Conservation (phyloP, 2,113 vertebrate genomes). For the Rattus rattus region DNA sequence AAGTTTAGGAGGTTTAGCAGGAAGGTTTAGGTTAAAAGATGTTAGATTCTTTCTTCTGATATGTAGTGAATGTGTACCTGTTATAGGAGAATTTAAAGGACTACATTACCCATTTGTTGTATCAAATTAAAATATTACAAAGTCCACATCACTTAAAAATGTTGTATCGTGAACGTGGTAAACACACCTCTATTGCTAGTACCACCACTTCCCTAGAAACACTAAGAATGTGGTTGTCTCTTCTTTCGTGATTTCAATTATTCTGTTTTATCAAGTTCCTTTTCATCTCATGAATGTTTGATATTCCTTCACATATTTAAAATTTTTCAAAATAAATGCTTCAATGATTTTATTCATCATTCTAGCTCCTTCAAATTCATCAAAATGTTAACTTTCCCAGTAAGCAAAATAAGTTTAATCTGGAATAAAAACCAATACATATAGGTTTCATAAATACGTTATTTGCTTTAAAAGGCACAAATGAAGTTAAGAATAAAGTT, state of each 20-base stretch:
- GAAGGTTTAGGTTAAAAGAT: not conserved
- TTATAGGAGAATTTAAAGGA: not conserved
- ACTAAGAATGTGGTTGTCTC: not conserved
- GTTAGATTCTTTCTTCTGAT: not conserved
- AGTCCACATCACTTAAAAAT: not conserved
- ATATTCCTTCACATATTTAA: not conserved
- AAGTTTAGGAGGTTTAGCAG: not conserved
- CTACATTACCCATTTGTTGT: too few relatives aligned
- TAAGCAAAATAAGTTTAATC: not conserved
- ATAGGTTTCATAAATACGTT: not conserved
- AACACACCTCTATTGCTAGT: not conserved
- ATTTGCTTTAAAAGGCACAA: not conserved
- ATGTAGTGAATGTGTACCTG: not conserved
- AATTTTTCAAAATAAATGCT: not conserved
- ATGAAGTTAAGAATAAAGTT: not conserved
- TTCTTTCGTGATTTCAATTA: not conserved
- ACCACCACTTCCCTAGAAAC: not conserved
- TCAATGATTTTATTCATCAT: not conserved
- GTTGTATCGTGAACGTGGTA: too few relatives aligned
- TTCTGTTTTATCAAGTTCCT: not conserved
- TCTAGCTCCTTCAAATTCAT: not conserved
- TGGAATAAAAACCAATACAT: not conserved
- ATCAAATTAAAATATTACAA: not conserved
- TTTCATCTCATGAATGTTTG: not conserved
- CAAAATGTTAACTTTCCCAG: not conserved